Percentiles rank a stretch among this genome's conserved stretches.
Evolutionary conservation across 2,113 vertebrate genomes (phyloP).

Genomic region (Bubo blakistoni): DNA sequence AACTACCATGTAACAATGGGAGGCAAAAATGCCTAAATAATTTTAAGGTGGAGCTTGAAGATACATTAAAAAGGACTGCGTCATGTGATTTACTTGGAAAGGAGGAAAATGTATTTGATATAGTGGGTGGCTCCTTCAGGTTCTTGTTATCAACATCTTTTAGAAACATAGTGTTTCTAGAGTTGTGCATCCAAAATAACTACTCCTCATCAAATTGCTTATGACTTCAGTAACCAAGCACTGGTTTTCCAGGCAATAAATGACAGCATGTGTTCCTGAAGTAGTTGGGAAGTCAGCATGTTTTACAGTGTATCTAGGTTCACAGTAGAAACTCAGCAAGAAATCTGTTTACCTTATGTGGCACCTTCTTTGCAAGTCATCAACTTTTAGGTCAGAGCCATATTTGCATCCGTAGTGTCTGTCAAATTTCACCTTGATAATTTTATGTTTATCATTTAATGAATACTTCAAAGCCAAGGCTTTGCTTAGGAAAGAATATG

Average conservation of each 20-base stretch:
- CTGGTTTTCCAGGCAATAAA: not conserved
- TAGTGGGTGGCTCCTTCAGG: not conserved
- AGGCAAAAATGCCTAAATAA: not conserved
- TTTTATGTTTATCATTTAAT: not conserved
- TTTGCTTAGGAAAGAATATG: not conserved
- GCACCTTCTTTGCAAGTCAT: not conserved
- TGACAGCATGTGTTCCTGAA: slow-evolving; percentile 13
- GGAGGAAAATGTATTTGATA: not conserved
- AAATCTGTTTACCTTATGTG: not conserved
- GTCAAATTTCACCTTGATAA: not conserved
- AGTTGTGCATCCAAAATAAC: not conserved
- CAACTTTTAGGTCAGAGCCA: not conserved
- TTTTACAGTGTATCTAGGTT: not conserved
- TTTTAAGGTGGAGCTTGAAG: not conserved
- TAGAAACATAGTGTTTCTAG: not conserved
- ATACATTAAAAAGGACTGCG: not conserved
- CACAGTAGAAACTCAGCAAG: not conserved
- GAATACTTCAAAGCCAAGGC: not conserved
- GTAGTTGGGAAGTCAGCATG: not conserved
- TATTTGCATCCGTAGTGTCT: not conserved
- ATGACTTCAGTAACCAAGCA: slow-evolving; percentile 5
- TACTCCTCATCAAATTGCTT: slow-evolving; percentile 9
- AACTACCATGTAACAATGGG: not conserved
- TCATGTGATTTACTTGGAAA: not conserved
- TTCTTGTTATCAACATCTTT: not conserved